Evolutionary conservation across 1,140 invertebrate genomes (phyloP).

Genomic region (Armadillidium nasatum): DNA sequence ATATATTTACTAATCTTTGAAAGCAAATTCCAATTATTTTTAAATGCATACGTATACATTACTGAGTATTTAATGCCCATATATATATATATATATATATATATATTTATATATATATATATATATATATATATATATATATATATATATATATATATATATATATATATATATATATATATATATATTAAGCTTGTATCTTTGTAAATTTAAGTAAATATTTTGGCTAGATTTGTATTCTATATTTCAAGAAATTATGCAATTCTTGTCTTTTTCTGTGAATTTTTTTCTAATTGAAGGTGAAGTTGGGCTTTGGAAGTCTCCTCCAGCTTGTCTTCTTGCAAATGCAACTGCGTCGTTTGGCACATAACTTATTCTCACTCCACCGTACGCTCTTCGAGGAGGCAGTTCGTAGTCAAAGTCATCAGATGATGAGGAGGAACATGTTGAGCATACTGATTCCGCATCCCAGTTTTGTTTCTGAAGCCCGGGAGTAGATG

Average conservation of each 20-base stretch:
- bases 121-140: conserved; percentile 1
- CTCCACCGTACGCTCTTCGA: conserved; percentile 69
- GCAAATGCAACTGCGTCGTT: conserved; percentile 72
- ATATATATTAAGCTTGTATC: background rate
- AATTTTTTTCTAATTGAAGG: conserved; percentile 33
- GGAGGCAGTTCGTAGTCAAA: conserved; percentile 71
- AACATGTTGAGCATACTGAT: conserved; percentile 76
- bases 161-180: conserved; percentile 4
- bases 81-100: no score
- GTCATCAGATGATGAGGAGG: conserved; percentile 67
- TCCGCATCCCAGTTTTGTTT: conserved; percentile 50
- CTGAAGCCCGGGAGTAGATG: conserved; percentile 46
- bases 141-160: background rate
- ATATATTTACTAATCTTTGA: no score
- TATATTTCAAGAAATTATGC: conserved; percentile 47
- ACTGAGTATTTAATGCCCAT: no score
- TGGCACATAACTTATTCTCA: conserved; percentile 80
- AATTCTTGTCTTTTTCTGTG: conserved; percentile 47
- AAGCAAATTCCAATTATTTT: no score
- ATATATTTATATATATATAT: conserved; percentile 6
- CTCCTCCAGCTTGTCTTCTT: conserved; percentile 41
- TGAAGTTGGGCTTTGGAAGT: conserved; percentile 24
- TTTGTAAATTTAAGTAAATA: conserved; percentile 16
- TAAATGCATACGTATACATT: no score
- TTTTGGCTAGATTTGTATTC: conserved; percentile 12